Evolutionary conservation across 2,888 invertebrate species (phyloP), one percentile per base, ranked within the genome.

Genomic region (Parasteatoda lunata): DNA sequence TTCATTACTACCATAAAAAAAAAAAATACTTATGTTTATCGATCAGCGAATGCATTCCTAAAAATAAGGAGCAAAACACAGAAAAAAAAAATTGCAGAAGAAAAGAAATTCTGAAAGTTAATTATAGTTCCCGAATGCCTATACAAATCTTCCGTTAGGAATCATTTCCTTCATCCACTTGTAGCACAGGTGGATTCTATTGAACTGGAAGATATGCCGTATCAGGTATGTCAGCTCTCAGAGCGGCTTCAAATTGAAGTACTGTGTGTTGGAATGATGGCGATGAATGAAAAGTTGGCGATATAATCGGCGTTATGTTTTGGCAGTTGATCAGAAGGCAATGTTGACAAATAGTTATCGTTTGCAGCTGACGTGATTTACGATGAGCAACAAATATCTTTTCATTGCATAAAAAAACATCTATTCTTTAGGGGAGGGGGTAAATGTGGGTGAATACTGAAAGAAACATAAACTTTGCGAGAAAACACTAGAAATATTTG

Each of bases 261-360:
- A 64, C 68, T 54, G 68, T 69, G 73, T 80, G 80, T 30, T 71
- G 80, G 71, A 80, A 73, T 9, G 81, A 45, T 69, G 48, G 59
- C 69, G 30, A 75, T 75, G 83, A 77, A 82, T 76, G 76, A 76
- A 76, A 82, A 48, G 11, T 51, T 52, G 59, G 70, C 54, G 76
- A 70, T 76, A 76, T 66, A 72, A 83, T 77, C 83, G 71, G 71
- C 52, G 70, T 83, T 77, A 66, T 83, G 83, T 77, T 83, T 84
- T 84, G 84, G 84, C 84, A 84, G 78, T 79, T 54, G 84, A 84
- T 84, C 84, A 84, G 84, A 52, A 84, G 73, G 73, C 73, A 59
- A 48, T 84, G 84, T 79, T 84, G 84, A 84, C 84, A 84, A 84
- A 84, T 84, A 78, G 78, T 84, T 84, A 84, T 84, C 84, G 71